A percentile compares a stretch with the other conserved stretches of the same genome.
These are phyloP conservation scores for Pachliopta kotzebuea DNA, from an alignment of 2,888 invertebrate species.

Conservation along the genomic window DNA sequence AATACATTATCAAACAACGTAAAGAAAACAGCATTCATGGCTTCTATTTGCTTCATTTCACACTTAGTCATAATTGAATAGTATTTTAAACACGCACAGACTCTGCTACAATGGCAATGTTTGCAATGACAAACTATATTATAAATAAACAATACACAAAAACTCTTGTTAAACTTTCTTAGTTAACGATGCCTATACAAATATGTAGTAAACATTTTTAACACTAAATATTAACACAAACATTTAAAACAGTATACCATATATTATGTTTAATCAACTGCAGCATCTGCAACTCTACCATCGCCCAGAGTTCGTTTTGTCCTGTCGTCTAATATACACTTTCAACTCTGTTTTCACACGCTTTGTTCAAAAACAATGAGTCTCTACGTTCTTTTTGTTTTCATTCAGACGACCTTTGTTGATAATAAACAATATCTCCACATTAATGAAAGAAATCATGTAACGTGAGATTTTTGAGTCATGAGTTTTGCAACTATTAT, in stretches of 20 bases:
- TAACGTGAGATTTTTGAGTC: conserved; percentile 70
- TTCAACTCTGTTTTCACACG: conserved; percentile 74
- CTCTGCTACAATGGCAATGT: conserved; percentile 18
- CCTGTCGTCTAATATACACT: conserved; percentile 65
- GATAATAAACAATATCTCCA: conserved; percentile 76
- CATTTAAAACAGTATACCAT: not conserved
- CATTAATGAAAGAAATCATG: conserved; percentile 74
- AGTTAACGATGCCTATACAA: not conserved
- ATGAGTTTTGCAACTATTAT: conserved; percentile 65
- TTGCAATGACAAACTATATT: conserved; percentile 9
- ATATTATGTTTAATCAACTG: conserved; percentile 17
- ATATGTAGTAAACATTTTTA: too few relatives aligned
- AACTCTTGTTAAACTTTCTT: conserved; percentile 1
- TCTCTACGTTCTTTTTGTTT: conserved; percentile 78
- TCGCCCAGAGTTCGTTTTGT: conserved; percentile 36
- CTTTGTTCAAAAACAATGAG: conserved; percentile 74
- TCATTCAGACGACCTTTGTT: conserved; percentile 77
- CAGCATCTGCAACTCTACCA: conserved; percentile 32
- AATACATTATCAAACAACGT: too few relatives aligned
- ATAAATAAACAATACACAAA: conserved; percentile 9
- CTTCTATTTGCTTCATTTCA: not conserved
- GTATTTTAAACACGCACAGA: conserved; percentile 6
- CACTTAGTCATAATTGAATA: not conserved
- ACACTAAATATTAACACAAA: too few relatives aligned
- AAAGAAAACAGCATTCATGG: not conserved